Percentiles rank a stretch among this genome's conserved stretches.
Evolutionary conservation across 2,113 vertebrate species (phyloP).

Genomic region (Danio rerio): DNA sequence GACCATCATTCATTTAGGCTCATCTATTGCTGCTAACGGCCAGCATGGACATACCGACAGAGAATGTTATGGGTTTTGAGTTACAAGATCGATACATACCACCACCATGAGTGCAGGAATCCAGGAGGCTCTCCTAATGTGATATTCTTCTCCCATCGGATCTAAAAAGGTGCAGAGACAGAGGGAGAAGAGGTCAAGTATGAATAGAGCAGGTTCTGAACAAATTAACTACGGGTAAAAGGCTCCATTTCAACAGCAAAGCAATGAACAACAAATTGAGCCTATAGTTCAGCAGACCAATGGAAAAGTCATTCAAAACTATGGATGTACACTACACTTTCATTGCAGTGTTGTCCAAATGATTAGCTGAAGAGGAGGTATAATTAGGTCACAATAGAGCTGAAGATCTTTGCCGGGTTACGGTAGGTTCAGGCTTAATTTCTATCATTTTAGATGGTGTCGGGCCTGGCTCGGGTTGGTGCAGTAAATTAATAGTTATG

Average conservation of each 20-base stretch:
- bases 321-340: neutral
- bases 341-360: neutral
- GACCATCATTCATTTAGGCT: constrained; percentile 8
- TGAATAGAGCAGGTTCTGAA: neutral
- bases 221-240: constrained; percentile 19
- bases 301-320: neutral
- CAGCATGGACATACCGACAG: constrained; percentile 1
- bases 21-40: constrained; percentile 11
- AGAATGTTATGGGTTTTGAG: constrained; percentile 26
- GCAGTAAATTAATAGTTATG: no score
- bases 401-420: no score
- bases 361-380: neutral
- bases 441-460: no score
- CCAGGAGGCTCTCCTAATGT: constrained; percentile 79
- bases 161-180: constrained; percentile 59
- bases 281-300: neutral
- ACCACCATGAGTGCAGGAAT: constrained; percentile 82
- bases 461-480: no score
- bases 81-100: constrained; percentile 69
- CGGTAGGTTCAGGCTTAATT: no score
- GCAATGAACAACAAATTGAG: neutral
- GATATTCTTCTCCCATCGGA: constrained; percentile 83
- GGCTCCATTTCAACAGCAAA: neutral
- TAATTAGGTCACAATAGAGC: no score
- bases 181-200: constrained; percentile 28